Base-by-base conservation (phyloP, 2,888 invertebrate species). In the Heteropelma amictum region DNA sequence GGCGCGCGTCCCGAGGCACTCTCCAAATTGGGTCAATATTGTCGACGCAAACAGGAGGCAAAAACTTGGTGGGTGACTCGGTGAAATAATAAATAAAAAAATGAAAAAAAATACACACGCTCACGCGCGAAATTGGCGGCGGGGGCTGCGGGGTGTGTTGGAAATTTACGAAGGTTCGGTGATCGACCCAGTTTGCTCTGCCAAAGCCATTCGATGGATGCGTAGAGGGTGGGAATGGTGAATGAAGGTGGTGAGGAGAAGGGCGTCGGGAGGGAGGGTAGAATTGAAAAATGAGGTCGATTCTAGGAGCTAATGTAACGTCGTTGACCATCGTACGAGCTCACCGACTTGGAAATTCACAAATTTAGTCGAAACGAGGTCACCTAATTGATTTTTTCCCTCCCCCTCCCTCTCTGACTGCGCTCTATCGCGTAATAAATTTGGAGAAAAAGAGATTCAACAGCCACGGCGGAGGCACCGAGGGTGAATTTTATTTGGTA, bases 201-300 rank as follows among this genome's bases (percentile, higher is more conserved):
- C 58, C 58, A 68, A 68, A 68, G 54, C 45, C 10, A 45, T 67
- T 42, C 30, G 21, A 45, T 33, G 17, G 30, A 19, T 30, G 45
- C 30, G 19, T 28, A n/a, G 35, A n/a, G n/a, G n/a, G n/a, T n/a
- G n/a, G n/a, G n/a, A n/a, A n/a, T n/a, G n/a, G n/a, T n/a, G n/a
- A n/a, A n/a, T n/a, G n/a, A n/a, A n/a, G n/a, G n/a, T n/a, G n/a
- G n/a, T n/a, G n/a, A n/a, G n/a, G n/a, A n/a, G n/a, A n/a, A n/a
- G n/a, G n/a, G n/a, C n/a, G n/a, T n/a, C n/a, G 53, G 1, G 7
- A 19, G 19, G 14, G 47, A 17, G 58, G 3, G n/a, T 23, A n/a
- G n/a, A n/a, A 42, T 68, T 68, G 49, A 68, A 49, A 68, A 68
- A 58, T 45, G 54, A 42, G 67, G 67, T 67, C 67, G 45, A 67